A percentile compares a stretch with the other conserved stretches of the same genome.
phyloP scores from a whole-genome alignment of 2,113 vertebrate genomes.

The Aythya baeri region DNA sequence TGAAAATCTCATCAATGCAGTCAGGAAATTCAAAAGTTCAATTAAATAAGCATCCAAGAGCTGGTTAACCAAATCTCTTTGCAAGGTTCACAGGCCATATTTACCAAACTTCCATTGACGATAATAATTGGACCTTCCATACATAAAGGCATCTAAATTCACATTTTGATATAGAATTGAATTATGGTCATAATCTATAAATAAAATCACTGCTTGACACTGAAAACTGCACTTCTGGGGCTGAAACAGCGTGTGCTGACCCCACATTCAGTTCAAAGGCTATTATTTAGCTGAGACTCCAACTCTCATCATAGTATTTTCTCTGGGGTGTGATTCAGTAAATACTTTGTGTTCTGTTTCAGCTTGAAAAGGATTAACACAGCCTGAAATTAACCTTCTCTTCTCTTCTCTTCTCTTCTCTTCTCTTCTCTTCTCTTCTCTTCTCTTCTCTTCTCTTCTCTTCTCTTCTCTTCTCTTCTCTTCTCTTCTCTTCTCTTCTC shows the following conservation, averaged over 20 bases:
- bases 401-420: no score
- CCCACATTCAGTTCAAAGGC: fast-evolving
- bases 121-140: not conserved
- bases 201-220: not conserved
- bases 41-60: not conserved
- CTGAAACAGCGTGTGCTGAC: not conserved
- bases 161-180: not conserved
- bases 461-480: no score
- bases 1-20: not conserved
- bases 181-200: not conserved
- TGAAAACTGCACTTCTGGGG: not conserved
- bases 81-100: not conserved
- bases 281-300: not conserved
- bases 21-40: not conserved
- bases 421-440: no score
- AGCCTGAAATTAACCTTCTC: not conserved
- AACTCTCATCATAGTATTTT: not conserved
- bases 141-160: not conserved
- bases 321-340: not conserved
- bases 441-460: no score
- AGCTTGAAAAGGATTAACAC: not conserved
- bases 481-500: no score
- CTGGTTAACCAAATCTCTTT: not conserved
- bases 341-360: not conserved
- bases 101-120: no score